Evolutionary conservation across 1,140 invertebrate species (phyloP).

Genomic region (Tetramorium alpestre): DNA sequence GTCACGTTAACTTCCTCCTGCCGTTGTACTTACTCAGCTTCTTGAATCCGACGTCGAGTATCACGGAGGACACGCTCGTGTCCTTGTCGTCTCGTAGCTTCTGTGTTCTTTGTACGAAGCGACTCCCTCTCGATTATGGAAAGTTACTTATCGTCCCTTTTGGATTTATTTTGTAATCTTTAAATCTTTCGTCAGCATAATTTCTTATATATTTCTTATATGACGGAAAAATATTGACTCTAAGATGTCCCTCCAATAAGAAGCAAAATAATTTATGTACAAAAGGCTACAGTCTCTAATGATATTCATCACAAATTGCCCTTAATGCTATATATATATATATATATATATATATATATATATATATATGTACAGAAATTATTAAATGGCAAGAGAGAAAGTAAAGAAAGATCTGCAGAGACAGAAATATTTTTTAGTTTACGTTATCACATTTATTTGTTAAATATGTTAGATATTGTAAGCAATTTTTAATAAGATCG

Average conservation of each 20-base stretch:
- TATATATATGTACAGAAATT: background rate
- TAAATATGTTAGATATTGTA: background rate
- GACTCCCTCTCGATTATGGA: background rate
- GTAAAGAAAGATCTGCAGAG: background rate
- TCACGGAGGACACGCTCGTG: background rate
- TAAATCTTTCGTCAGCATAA: background rate
- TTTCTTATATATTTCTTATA: background rate
- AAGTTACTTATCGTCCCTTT: background rate
- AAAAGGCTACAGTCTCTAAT: background rate
- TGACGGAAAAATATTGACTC: background rate
- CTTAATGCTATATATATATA: background rate
- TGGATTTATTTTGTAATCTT: background rate
- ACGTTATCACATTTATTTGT: background rate
- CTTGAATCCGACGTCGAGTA: background rate
- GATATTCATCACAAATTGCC: background rate
- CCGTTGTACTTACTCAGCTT: background rate
- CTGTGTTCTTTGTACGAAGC: conserved; percentile 5
- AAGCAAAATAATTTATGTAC: background rate
- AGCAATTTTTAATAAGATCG: background rate
- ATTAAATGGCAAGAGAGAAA: background rate
- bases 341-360: too few species aligned
- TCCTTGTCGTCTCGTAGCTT: conserved; percentile 29
- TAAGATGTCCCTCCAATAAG: background rate
- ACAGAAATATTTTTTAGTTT: background rate
- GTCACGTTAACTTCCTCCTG: background rate